Base-by-base conservation (phyloP, 2,888 invertebrate species). In the Allophyes oxyacanthae region DNA sequence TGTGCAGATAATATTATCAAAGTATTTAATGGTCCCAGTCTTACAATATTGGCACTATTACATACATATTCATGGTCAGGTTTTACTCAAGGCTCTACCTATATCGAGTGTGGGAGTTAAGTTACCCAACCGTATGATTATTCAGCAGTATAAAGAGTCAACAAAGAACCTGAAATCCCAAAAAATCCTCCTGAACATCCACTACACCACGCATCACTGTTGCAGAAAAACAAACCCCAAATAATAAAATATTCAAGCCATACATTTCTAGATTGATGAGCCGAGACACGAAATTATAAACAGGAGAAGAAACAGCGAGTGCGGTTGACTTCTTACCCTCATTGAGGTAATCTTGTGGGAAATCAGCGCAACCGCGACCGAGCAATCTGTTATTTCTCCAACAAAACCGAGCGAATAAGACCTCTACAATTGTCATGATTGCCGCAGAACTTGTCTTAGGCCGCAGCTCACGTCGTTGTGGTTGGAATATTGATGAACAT, bases 341-440 rank as follows among this genome's bases (percentile, higher is more conserved):
- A 85, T 86, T 84, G 85, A 81, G 83, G 85, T 85, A 88, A 89
- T 88, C 90, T 90, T 86, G 85, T 81, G 90, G 90, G 90, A 90
- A 90, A 90, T 90, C 90, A 90, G 85, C 83, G 78, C 79, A 76
- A 64, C 84, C 82, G 77, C 84, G 81, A 83, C 85, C 77, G 82
- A 84, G 84, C 88, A 84, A 88, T 89, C 87, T 87, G 84, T 88
- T 87, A 86, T 85, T 85, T 79, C 77, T 71, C 75, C 62, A 68
- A 75, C 77, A 80, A 78, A 74, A 82, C 85, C 87, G 84, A 68
- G 72, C 44, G 75, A 81, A 74, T 70, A 60, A 81, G 86, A 83
- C 62, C 83, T 68, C 73, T 53, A 53, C 73, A 60, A 64, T 65
- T 73, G 59, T 71, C 64, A 55, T 63, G 62, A 64, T 65, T 72